phyloP scores from a whole-genome alignment of 2,888 invertebrate species.

The Dasypolia templi region DNA sequence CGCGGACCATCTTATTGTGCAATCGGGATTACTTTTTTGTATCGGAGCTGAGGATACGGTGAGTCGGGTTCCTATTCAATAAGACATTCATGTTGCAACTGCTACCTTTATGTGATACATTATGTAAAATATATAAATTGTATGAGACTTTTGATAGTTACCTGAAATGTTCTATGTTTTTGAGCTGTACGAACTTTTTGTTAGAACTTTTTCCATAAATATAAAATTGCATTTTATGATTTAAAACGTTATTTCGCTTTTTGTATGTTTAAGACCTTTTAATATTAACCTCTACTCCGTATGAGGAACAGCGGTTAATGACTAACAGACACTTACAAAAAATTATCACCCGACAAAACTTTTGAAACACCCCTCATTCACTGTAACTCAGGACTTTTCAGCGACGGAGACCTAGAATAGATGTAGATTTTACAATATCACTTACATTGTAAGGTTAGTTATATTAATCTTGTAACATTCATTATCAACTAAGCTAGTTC shows the following conservation, averaged over 20 bases:
- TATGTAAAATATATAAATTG: slow-evolving; percentile 53
- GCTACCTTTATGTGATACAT: slow-evolving; percentile 57
- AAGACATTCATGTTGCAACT: slow-evolving; percentile 72
- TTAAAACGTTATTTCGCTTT: not conserved
- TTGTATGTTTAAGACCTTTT: accelerated
- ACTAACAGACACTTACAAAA: slow-evolving; percentile 19
- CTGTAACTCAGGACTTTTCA: not conserved
- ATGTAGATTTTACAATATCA: not conserved
- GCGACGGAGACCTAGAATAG: not conserved
- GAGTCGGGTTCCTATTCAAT: slow-evolving; percentile 78
- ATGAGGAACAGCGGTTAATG: not conserved
- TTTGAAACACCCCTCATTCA: not conserved
- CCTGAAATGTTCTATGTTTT: slow-evolving; percentile 14
- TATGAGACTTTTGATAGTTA: slow-evolving; percentile 10
- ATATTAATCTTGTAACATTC: too few relatives aligned
- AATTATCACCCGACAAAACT: slow-evolving; percentile 33
- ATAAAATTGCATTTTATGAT: not conserved
- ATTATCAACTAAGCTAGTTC: not conserved
- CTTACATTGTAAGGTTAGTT: not conserved
- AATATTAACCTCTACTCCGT: not conserved
- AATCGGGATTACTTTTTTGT: slow-evolving; percentile 83
- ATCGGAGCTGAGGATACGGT: slow-evolving; percentile 80
- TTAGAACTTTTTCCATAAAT: not conserved
- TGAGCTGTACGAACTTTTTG: not conserved
- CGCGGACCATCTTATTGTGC: slow-evolving; percentile 79